Evolutionary conservation across 2,888 invertebrate genomes (phyloP).

Genomic region (Spodoptera littoralis): DNA sequence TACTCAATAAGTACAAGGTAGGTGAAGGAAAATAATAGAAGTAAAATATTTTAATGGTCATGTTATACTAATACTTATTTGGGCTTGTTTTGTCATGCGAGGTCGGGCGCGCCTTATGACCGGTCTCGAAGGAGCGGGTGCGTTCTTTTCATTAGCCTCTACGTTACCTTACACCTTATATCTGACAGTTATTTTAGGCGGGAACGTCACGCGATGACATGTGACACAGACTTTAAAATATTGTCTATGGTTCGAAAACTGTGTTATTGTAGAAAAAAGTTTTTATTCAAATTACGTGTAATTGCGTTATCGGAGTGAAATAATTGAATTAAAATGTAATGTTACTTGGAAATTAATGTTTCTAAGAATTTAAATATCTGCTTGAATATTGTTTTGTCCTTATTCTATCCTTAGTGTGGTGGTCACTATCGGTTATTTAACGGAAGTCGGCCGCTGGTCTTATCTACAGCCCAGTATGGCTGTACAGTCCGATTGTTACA

Average conservation of each 20-base stretch:
- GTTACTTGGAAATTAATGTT: conserved; percentile 39
- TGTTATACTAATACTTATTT: conserved; percentile 38
- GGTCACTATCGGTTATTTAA: conserved; percentile 65
- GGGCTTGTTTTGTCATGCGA: conserved; percentile 69
- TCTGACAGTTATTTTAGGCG: conserved; percentile 84
- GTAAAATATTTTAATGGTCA: conserved; percentile 12
- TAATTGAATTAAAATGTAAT: background rate
- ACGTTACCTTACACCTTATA: conserved; percentile 70
- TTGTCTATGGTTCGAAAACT: conserved; percentile 35
- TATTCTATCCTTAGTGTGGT: conserved; percentile 63
- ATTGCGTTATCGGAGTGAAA: conserved; percentile 9
- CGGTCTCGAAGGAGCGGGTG: conserved; percentile 87
- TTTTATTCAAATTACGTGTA: conserved; percentile 17
- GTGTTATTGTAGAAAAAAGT: conserved; percentile 5
- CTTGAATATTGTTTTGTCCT: conserved; percentile 62
- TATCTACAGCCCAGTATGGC: conserved; percentile 65
- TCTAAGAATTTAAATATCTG: conserved; percentile 62
- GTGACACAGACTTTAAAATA: conserved; percentile 34
- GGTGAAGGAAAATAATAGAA: too few relatives aligned
- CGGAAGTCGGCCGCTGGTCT: conserved; percentile 76
- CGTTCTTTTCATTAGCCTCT: conserved; percentile 84
- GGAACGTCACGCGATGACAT: conserved; percentile 79
- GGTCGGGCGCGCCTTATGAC: conserved; percentile 72
- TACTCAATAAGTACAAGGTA: too few relatives aligned
- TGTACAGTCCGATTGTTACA: conserved; percentile 52